phyloP scores from a whole-genome alignment of 2,888 invertebrate species.

The Beris chalybata region DNA sequence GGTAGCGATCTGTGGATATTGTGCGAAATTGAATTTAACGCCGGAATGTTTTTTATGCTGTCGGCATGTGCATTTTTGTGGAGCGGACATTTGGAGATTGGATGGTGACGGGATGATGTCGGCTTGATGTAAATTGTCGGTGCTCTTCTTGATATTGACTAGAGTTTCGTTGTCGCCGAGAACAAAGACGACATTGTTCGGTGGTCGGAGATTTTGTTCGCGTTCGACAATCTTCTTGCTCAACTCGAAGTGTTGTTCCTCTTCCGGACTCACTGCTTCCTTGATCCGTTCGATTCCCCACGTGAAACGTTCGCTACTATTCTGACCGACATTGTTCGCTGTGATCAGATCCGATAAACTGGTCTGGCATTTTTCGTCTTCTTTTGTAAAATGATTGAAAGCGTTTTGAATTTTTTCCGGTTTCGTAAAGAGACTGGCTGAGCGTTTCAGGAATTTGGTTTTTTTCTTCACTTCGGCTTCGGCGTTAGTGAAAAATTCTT shows the following conservation, averaged over 20 bases:
- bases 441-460: constrained; percentile 15
- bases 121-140: constrained; percentile 2
- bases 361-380: constrained; percentile 43
- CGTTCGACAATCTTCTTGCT: constrained; percentile 48
- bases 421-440: constrained; percentile 16
- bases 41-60: constrained; percentile 68
- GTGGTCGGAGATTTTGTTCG: constrained; percentile 42
- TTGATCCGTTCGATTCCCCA: constrained; percentile 55
- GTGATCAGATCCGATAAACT: constrained; percentile 55
- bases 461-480: constrained; percentile 8
- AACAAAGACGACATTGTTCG: constrained; percentile 65
- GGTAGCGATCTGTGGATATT: constrained; percentile 72
- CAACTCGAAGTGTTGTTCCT: constrained; percentile 50
- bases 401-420: constrained; percentile 15
- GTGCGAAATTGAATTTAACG: constrained; percentile 73
- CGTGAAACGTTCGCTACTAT: constrained; percentile 50
- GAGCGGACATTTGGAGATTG: constrained; percentile 23
- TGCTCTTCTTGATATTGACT: constrained; percentile 63
- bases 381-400: background rate
- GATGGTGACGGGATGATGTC: constrained; percentile 7
- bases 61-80: constrained; percentile 47
- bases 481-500: constrained; percentile 44
- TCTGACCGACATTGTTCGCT: constrained; percentile 52
- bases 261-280: constrained; percentile 52
- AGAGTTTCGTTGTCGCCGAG: constrained; percentile 71